Base-by-base conservation (phyloP, 2,888 invertebrate species). In the Pemphredon lugubris region DNA sequence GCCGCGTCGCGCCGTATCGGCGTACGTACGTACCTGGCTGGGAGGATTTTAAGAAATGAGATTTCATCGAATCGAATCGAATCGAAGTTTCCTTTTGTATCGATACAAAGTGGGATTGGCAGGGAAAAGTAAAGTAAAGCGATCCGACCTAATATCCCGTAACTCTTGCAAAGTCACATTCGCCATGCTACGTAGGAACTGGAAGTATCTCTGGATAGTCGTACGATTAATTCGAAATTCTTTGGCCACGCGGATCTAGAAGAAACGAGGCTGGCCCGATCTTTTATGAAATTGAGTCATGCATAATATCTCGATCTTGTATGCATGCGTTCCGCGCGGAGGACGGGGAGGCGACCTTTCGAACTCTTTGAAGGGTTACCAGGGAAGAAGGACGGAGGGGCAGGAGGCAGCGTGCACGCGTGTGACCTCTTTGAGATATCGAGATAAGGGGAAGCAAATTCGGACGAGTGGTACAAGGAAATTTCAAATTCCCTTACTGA, bases 311-410 rank as follows among this genome's bases (percentile, higher is more conserved):
- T 16, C 13, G 23, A n/a, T 53, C 14, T 34, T 20, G 39, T 23
- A 21, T 30, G 16, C 26, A 26, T 30, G 18, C 32, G 48, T 30
- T 20, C 32, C 16, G 9, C 16, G 18, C 11, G 34, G 20, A 9
- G 23, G 14, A 21, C 14, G 42, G 44, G 34, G 11, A 42, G 16
- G 14, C 65, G 55, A 26, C 55, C 73, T 64, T 64, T 51, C 48
- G 48, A 51, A 51, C 26, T 14, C 44, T 57, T 64, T 66, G 66
- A 73, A 57, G 73, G 60, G 57, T 65, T 26, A 51, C 34, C 34
- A 57, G 59, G 47, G 61, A 48, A 61, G 45, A 45, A 44, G 53
- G 44, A 40, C 42, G 40, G 44, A 26, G 51, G 37, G 32, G 51
- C 32, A 30, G 18, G 30, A 40, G 11, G 23, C 66, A 21, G 51